These are phyloP conservation scores for Rynchops niger DNA, from an alignment of 2,113 vertebrate genomes.

Conservation along the genomic window DNA sequence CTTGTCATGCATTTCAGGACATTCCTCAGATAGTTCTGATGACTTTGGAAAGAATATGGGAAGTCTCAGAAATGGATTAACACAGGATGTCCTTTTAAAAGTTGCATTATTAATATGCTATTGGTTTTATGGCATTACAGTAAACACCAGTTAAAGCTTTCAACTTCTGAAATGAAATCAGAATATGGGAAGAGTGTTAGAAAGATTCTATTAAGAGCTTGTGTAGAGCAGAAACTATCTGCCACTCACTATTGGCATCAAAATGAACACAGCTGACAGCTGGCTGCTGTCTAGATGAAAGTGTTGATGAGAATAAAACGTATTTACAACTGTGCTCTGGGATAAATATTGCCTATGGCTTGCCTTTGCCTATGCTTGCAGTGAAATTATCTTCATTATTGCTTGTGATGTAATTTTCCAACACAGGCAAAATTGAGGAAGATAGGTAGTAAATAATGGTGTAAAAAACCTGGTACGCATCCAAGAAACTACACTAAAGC, in stretches of 20 bases:
- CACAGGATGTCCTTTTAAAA: constrained; percentile 33
- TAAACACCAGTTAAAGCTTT: constrained; percentile 39
- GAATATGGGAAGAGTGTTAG: not conserved
- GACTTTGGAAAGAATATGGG: constrained; percentile 33
- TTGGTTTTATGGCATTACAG: constrained; percentile 32
- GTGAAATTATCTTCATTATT: not conserved
- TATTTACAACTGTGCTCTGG: not conserved
- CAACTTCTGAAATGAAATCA: constrained; percentile 39
- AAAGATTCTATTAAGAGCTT: not conserved
- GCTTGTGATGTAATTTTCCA: not conserved
- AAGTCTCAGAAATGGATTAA: constrained; percentile 21
- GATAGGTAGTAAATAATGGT: not conserved
- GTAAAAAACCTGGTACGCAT: not conserved
- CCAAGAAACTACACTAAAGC: not conserved
- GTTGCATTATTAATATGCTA: not conserved
- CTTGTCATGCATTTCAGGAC: constrained; percentile 28
- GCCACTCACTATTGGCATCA: not conserved
- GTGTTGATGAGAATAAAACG: not conserved
- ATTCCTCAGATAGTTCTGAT: constrained; percentile 25
- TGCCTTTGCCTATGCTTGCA: not conserved
- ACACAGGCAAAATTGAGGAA: not conserved
- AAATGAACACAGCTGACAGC: not conserved
- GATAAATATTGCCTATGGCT: not conserved
- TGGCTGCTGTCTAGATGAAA: not conserved
- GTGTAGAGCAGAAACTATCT: not conserved